A percentile compares a stretch with the other conserved stretches of the same genome.
These are phyloP conservation scores for Erithacus rubecula DNA, from an alignment of 2,797 vertebrate species.

Conservation along the genomic window DNA sequence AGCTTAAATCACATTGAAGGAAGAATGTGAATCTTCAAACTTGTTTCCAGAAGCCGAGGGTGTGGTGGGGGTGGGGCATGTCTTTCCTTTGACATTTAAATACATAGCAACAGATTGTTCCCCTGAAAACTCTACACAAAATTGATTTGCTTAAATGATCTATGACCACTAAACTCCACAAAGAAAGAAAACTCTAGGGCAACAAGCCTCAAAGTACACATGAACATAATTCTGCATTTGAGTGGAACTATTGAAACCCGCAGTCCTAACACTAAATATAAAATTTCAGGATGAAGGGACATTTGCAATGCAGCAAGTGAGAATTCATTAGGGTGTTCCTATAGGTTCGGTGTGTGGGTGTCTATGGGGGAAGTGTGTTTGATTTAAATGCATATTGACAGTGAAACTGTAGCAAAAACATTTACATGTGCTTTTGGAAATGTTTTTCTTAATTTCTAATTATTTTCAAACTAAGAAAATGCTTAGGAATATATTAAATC, in stretches of 20 bases:
- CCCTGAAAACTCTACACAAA: not conserved
- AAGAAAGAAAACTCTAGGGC: not conserved
- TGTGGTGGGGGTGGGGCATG: rapidly evolving
- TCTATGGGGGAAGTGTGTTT: not conserved
- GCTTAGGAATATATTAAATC: not conserved
- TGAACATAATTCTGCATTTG: not conserved
- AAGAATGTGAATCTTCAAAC: not conserved
- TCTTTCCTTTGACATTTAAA: not conserved
- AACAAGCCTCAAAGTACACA: not conserved
- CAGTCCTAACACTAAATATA: not conserved
- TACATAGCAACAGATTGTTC: not conserved
- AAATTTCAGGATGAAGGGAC: not conserved
- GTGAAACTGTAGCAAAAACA: not conserved
- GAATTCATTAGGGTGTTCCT: not conserved
- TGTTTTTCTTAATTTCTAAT: not conserved
- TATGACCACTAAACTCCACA: not conserved
- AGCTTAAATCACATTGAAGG: not conserved
- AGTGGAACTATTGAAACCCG: not conserved
- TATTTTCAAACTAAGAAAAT: not conserved
- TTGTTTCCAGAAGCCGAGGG: not conserved
- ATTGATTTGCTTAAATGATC: not conserved
- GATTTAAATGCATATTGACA: not conserved
- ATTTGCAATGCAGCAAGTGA: not conserved
- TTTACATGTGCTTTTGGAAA: not conserved
- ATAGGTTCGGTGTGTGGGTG: not conserved